phyloP scores from a whole-genome alignment of 2,797 vertebrate genomes.

The Gadopsis marmoratus region DNA sequence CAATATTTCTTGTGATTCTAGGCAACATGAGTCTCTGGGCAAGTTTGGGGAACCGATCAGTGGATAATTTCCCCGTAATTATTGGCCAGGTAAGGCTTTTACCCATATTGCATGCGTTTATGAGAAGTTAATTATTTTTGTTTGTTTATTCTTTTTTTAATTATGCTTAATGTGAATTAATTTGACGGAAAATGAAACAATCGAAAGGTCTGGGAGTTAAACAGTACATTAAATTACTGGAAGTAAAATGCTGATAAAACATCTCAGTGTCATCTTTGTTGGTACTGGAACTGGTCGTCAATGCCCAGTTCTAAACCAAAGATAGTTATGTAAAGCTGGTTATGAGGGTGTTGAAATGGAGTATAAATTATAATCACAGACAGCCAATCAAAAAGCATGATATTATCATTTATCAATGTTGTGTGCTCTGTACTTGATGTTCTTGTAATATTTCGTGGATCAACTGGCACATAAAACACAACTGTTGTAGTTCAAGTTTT shows the following conservation, averaged over 20 bases:
- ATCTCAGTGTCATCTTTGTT: background rate
- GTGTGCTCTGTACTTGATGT: background rate
- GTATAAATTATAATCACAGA: background rate
- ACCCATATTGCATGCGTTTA: background rate
- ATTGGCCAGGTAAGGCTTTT: constrained; percentile 71
- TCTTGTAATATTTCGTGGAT: background rate
- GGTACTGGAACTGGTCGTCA: background rate
- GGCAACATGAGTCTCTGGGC: constrained; percentile 74
- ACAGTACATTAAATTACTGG: background rate
- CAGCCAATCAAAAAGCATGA: background rate
- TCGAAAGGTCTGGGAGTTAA: background rate
- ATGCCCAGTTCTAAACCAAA: background rate
- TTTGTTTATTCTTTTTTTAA: background rate
- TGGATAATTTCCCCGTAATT: constrained; percentile 51
- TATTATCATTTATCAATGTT: constrained; percentile 13
- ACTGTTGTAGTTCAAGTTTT: background rate
- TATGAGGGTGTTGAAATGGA: background rate
- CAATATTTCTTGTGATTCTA: constrained; percentile 61
- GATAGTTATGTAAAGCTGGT: background rate
- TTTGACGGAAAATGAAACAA: background rate
- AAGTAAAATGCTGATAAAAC: background rate
- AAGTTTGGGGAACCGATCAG: constrained; percentile 57
- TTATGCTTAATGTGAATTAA: background rate
- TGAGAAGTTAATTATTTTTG: background rate
- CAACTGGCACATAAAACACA: background rate